A percentile compares a stretch with the other conserved stretches of the same genome.
Conservation (phyloP, 2,113 vertebrate species). For the Corapipo altera region DNA sequence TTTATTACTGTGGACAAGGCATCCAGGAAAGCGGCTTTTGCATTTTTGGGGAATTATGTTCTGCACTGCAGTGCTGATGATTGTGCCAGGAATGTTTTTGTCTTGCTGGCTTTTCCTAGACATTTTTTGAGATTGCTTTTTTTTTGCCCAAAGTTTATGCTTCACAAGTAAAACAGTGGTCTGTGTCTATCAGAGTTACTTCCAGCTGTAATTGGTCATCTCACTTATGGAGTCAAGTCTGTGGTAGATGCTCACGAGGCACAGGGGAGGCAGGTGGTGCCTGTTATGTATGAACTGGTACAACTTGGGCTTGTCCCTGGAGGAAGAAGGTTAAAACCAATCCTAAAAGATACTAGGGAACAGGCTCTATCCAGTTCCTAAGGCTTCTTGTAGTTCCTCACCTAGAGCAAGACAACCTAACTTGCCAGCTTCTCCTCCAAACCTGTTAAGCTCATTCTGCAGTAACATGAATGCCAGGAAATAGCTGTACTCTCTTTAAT, state of each 20-base stretch:
- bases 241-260: neutral
- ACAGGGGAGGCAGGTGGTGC: neutral
- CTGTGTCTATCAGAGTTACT: rapidly evolving
- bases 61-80: neutral
- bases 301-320: neutral
- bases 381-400: neutral
- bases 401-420: neutral
- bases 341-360: neutral
- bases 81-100: neutral
- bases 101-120: neutral
- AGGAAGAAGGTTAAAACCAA: neutral
- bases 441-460: neutral
- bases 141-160: neutral
- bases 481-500: neutral
- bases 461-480: neutral
- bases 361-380: neutral
- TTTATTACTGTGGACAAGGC: neutral
- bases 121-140: neutral
- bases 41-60: neutral
- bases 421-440: neutral
- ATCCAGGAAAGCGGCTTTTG: neutral
- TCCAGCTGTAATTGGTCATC: neutral
- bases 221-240: neutral
- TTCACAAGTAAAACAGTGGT: neutral
- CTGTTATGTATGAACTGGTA: neutral